These are phyloP conservation scores for Ailurus styani DNA, from an alignment of 2,113 vertebrate genomes.

Conservation along the genomic window DNA sequence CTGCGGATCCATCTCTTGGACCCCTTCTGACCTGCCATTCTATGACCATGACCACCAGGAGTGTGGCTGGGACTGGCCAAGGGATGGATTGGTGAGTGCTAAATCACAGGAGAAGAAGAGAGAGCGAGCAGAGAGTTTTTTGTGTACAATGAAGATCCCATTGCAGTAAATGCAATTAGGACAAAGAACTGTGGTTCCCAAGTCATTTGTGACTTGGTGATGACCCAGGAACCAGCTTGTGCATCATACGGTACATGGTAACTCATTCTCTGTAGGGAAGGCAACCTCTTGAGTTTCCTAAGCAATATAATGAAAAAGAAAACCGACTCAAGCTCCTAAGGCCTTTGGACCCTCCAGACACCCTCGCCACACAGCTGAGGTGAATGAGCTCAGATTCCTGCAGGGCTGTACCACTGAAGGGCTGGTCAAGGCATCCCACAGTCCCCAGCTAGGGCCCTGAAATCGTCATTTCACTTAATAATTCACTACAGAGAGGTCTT, in stretches of 20 bases:
- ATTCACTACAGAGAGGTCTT: not conserved
- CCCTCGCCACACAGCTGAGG: not conserved
- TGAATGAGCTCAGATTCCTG: not conserved
- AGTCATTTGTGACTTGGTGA: not conserved
- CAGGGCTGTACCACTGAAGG: not conserved
- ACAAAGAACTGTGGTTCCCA: not conserved
- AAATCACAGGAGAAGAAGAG: not conserved
- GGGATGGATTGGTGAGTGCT: not conserved
- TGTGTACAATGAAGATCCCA: not conserved
- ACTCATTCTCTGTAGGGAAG: not conserved
- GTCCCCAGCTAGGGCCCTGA: too few species aligned
- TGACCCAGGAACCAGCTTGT: not conserved
- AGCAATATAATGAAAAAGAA: not conserved
- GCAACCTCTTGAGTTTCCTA: not conserved
- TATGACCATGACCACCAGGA: not conserved
- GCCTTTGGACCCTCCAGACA: not conserved
- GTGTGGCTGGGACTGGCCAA: not conserved
- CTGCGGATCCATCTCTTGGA: not conserved
- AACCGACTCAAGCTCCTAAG: not conserved
- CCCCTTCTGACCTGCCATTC: not conserved
- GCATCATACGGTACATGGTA: not conserved
- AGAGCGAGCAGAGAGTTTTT: not conserved
- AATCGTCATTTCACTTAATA: not conserved
- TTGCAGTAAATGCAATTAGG: not conserved
- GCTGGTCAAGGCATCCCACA: not conserved